Evolutionary conservation across 2,888 invertebrate genomes (phyloP), one percentile per base, ranked within the genome.

Genomic region (Synanthedon andrenaeformis): DNA sequence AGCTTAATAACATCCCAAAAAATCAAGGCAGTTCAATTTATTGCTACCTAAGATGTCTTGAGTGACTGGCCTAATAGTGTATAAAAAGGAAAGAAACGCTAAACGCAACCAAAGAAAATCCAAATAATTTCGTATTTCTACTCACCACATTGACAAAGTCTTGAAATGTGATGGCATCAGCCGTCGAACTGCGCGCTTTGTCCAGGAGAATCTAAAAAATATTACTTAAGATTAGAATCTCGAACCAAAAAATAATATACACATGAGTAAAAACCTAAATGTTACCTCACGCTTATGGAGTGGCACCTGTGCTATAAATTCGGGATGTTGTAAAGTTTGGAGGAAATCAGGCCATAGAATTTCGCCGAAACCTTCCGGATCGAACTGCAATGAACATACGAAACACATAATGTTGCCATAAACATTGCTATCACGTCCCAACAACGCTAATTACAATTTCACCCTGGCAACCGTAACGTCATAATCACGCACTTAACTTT

Each of bases 91-190:
- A n/a, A n/a, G n/a, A n/a, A n/a, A n/a, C n/a, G n/a, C n/a, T n/a
- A n/a, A n/a, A n/a, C n/a, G n/a, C n/a, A n/a, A n/a, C n/a, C n/a
- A n/a, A n/a, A n/a, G n/a, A n/a, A n/a, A n/a, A n/a, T n/a, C n/a
- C n/a, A 8, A 35, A 52, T 56, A 51, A 53, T 56, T 56, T 53
- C 54, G 1, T 13, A 41, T 51, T 4, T 28, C 42, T 57, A 93
- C 96, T 95, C 76, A 96, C 96, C 92, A 96, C 94, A 89, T 96
- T 96, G 63, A 96, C 95, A 81, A 96, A 96, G 75, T 96, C 96
- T 88, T 96, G 96, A 84, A 96, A 96, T 45, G 96, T 96, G 67
- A 96, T 94, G 56, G 95, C 94, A 56, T 92, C 90, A 63, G 91
- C 90, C 61, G 89, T 90, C 35, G 93, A 89, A 68, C 91, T 91